Evolutionary conservation across 1,140 invertebrate genomes (phyloP), one percentile per base, ranked within the genome.

Genomic region (Papilio glaucus): DNA sequence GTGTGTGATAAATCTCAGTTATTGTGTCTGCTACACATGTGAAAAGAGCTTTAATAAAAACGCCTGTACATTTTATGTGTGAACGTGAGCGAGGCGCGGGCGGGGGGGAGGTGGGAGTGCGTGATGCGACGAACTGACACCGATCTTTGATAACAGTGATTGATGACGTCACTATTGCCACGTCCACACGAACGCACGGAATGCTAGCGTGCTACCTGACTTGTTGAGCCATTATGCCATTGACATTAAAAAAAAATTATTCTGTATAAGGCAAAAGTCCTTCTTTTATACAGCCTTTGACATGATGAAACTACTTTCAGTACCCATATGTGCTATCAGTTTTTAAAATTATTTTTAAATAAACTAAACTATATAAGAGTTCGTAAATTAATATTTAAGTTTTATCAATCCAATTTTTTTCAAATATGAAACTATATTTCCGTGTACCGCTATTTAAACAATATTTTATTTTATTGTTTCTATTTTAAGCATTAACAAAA

Each of bases 111-210:
- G n/a, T 42, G n/a, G 42, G 29, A 39, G 24, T 21, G 21, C 15
- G 73, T 71, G 73, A 77, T 67, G 72, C 45, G 49, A 21, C 73
- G 42, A 45, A 26, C 71, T 68, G 75, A 77, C 72, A 62, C 37
- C 60, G 65, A 26, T 33, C 53, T 68, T 72, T 77, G 84, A 90
- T 90, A 90, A 89, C 79, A 82, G 79, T 88, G 86, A 90, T 89
- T 89, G 84, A 90, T 86, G 83, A 78, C 79, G 78, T 83, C 83
- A 85, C 77, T 69, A 79, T 75, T 71, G 76, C 77, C 26, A 60
- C 37, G 70, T 62, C 53, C 49, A 71, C 73, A 63, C 69, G 77
- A 71, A 62, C 15, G 73, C 73, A 33, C 61, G 10, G 60, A 39
- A 24, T 71, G 42, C 71, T 63, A 65, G 67, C 80, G 76, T 79